These are phyloP conservation scores for Prionailurus bengalensis DNA, from an alignment of 2,113 vertebrate genomes.

Conservation along the genomic window DNA sequence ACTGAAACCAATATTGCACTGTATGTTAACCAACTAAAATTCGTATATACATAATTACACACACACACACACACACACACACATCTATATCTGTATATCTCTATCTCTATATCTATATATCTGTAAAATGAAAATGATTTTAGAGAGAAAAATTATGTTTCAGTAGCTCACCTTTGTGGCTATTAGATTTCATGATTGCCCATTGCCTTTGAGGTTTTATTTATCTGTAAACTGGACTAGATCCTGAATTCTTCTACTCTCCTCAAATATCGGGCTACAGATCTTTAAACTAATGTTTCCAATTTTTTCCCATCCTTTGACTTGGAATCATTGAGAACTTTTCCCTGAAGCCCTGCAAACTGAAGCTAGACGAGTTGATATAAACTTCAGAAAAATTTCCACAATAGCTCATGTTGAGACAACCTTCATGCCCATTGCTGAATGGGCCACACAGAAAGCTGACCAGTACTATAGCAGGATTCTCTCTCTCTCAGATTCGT, in stretches of 20 bases:
- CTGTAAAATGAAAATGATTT: neutral
- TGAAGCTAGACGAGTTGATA: neutral
- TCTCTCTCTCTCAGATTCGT: too few species aligned
- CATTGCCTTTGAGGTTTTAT: neutral
- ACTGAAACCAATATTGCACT: too few species aligned
- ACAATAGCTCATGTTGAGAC: neutral
- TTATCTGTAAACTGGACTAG: neutral
- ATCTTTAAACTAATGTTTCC: neutral
- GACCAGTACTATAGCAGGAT: neutral
- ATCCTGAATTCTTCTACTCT: neutral
- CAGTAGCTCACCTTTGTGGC: neutral
- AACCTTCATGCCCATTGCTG: neutral
- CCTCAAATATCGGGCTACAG: neutral
- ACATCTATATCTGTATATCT: too few species aligned
- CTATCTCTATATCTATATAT: too few species aligned
- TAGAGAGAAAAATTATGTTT: neutral
- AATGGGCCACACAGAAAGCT: neutral
- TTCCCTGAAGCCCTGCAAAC: neutral
- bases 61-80: too few species aligned
- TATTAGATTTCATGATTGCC: neutral
- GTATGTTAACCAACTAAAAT: too few species aligned
- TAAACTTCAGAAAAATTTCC: neutral
- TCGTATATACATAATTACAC: too few species aligned
- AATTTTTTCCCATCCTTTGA: neutral
- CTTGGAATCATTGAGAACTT: neutral